phyloP scores from a whole-genome alignment of 1,140 invertebrate genomes.

The Hesperophylax magnus region DNA sequence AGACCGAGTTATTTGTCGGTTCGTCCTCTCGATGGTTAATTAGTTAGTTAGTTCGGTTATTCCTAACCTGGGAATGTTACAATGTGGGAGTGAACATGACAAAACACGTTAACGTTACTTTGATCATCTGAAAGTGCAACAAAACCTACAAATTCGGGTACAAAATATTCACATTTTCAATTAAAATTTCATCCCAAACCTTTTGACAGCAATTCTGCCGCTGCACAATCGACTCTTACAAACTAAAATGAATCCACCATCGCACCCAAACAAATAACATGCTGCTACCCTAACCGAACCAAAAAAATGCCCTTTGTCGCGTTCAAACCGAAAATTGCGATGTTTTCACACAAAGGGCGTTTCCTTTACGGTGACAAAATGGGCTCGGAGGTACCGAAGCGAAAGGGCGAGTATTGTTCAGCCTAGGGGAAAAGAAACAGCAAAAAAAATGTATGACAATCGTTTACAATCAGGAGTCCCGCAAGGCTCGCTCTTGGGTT shows the following conservation, averaged over 20 bases:
- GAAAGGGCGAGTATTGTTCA: conserved; percentile 1
- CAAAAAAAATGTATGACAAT: not conserved
- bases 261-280: conserved; percentile 11
- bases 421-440: not conserved
- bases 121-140: too few species aligned
- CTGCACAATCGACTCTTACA: not conserved
- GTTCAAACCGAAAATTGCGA: conserved; percentile 36
- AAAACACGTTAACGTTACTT: too few species aligned
- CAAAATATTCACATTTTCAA: conserved; percentile 4
- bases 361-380: conserved; percentile 26
- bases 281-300: not conserved
- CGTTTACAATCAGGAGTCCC: conserved; percentile 4
- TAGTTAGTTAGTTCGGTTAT: too few species aligned
- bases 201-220: conserved; percentile 4
- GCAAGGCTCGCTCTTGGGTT: conserved; percentile 4
- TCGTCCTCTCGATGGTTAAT: too few species aligned
- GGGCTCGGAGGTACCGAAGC: conserved; percentile 29
- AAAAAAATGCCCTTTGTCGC: conserved; percentile 18
- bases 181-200: conserved; percentile 27
- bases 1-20: too few species aligned
- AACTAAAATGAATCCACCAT: not conserved
- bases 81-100: too few species aligned
- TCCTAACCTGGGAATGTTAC: too few species aligned
- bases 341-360: conserved; percentile 39
- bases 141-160: not conserved